Evolutionary conservation across 2,113 vertebrate genomes (phyloP), one percentile per base, ranked within the genome.

Genomic region (Gulo gulo): DNA sequence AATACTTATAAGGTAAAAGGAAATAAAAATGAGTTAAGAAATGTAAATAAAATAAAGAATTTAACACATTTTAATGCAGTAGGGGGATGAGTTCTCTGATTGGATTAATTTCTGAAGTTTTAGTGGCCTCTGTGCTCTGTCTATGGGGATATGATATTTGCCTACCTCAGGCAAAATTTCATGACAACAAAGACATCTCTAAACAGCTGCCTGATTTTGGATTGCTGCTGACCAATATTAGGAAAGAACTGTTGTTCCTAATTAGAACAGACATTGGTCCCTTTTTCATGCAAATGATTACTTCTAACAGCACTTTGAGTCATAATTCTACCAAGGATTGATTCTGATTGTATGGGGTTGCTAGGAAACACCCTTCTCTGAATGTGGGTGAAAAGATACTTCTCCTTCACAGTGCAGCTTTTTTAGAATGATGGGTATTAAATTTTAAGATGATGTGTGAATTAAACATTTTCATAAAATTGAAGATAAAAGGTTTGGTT

Each of bases 281-380:
- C 69, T 98, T 98, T 98, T 86, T 97, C 61, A 97, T 98, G 95
- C 94, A 98, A 98, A 99, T 98, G 96, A 95, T 97, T 97, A 90
- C 81, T 98, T 97, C 94, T 97, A 95, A 97, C 52, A 96, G 80
- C 79, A 93, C 55, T 98, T 95, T 83, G 94, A 97, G 93, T 96
- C 89, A 95, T 97, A 97, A 96, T 97, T 7, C 24, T 94, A 39
- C 95, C 91, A 80, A 94, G 87, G 81, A 97, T 98, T 97, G 95
- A 86, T 42, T 89, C 81, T 97, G 96, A 98, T 83, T 98, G 96
- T 97, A 97, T 96, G 85, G 74, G 97, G 97, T 98, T 99, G 97
- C 97, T 98, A 98, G 97, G 98, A 98, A 98, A 99, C 98, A 90
- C 63, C 59, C 65, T 91, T 95, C 45, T 76, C 84, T 91, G 80